Conservation (phyloP, 2,888 invertebrate species). For the Drosophila colorata region DNA sequence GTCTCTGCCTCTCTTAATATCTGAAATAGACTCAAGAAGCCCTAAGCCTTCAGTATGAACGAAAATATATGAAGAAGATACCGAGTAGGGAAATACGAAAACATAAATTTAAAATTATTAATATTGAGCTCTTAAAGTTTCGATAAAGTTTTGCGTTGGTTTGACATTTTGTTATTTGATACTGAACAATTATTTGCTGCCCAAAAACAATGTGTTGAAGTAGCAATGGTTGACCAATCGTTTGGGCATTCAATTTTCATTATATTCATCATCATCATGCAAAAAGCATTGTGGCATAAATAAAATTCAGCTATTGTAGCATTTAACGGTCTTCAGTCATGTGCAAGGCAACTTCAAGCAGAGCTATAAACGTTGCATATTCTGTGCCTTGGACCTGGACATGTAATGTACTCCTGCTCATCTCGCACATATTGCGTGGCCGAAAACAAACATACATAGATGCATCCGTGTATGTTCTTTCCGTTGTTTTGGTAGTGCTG, state of each 20-base stretch:
- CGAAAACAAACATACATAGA: slow-evolving; percentile 6
- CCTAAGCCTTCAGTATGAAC: too few relatives aligned
- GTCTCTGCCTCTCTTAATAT: too few relatives aligned
- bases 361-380: slow-evolving; percentile 26
- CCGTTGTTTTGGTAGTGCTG: slow-evolving; percentile 9
- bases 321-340: slow-evolving; percentile 82
- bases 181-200: slow-evolving; percentile 24
- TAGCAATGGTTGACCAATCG: slow-evolving; percentile 20
- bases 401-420: slow-evolving; percentile 44
- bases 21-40: too few relatives aligned
- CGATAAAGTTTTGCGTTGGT: slow-evolving; percentile 36
- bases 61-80: too few relatives aligned
- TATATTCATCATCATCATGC: slow-evolving; percentile 25
- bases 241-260: slow-evolving; percentile 35
- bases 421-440: slow-evolving; percentile 49
- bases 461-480: slow-evolving; percentile 18
- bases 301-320: slow-evolving; percentile 84
- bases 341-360: slow-evolving; percentile 19
- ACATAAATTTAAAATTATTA: too few relatives aligned
- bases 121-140: too few relatives aligned
- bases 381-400: slow-evolving; percentile 31
- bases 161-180: slow-evolving; percentile 63
- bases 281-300: slow-evolving; percentile 59
- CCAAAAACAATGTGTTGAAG: slow-evolving; percentile 8
- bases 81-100: too few relatives aligned